Evolutionary conservation across 2,797 vertebrate genomes (phyloP).

Genomic region (Pygocentrus nattereri): DNA sequence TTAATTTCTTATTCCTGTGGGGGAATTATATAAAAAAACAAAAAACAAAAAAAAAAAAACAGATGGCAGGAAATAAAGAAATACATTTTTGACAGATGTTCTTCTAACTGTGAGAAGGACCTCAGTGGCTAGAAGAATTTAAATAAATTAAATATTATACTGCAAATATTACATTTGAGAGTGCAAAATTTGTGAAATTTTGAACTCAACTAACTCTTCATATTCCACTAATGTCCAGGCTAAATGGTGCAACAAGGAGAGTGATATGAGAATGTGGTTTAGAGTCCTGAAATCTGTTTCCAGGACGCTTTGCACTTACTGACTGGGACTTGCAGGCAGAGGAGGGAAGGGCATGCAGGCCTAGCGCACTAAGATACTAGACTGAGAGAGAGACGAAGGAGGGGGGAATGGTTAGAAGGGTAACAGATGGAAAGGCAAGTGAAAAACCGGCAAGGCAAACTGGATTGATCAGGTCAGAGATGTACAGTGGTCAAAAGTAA

Average conservation of each 20-base stretch:
- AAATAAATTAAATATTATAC: too few relatives aligned
- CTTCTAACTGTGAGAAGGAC: too few relatives aligned
- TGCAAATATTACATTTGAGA: too few relatives aligned
- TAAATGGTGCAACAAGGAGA: neutral
- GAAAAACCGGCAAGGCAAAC: neutral
- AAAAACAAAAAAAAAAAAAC: too few relatives aligned
- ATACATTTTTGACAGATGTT: too few relatives aligned
- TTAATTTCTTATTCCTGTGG: too few relatives aligned
- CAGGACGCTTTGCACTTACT: constrained; percentile 31
- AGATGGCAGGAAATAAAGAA: too few relatives aligned
- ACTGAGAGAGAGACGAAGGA: constrained; percentile 37
- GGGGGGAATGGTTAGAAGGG: neutral
- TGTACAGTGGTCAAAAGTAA: too few relatives aligned
- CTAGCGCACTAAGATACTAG: constrained; percentile 53
- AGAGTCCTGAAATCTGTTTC: neutral
- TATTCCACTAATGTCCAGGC: neutral
- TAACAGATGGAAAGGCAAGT: constrained; percentile 3
- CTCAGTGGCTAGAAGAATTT: too few relatives aligned
- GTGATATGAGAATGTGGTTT: neutral
- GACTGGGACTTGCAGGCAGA: constrained; percentile 8
- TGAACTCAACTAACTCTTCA: neutral
- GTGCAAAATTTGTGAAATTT: too few relatives aligned
- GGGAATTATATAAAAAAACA: too few relatives aligned
- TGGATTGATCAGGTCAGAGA: neutral
- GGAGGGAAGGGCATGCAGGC: constrained; percentile 32